These are phyloP conservation scores for Microctenopoma steveboyesi DNA, from an alignment of 2,797 vertebrate genomes.

Conservation along the genomic window DNA sequence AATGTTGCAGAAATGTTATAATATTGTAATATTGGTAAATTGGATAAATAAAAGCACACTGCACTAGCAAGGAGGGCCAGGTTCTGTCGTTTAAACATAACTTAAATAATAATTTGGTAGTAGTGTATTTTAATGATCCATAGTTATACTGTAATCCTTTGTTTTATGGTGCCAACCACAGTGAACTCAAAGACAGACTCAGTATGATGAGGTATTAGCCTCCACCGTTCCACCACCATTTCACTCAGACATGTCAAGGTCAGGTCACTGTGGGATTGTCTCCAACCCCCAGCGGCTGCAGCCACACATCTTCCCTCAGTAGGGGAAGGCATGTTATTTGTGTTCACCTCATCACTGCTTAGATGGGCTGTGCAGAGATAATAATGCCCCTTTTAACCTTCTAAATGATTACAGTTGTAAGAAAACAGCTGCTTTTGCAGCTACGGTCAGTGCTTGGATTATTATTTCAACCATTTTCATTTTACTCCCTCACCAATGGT, in stretches of 20 bases:
- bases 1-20: neutral
- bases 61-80: neutral
- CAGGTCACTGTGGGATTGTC: slow-evolving; percentile 79
- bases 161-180: slow-evolving; percentile 77
- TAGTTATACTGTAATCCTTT: slow-evolving; percentile 79
- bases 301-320: slow-evolving; percentile 68
- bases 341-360: slow-evolving; percentile 81
- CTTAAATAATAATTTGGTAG: slow-evolving; percentile 13
- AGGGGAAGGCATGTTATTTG: slow-evolving; percentile 76
- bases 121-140: slow-evolving; percentile 58
- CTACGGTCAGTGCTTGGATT: slow-evolving; percentile 10
- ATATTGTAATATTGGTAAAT: neutral
- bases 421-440: slow-evolving; percentile 59
- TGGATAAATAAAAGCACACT: neutral
- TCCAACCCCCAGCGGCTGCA: slow-evolving; percentile 60
- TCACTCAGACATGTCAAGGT: slow-evolving; percentile 84
- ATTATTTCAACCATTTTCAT: slow-evolving; percentile 34
- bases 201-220: slow-evolving; percentile 84
- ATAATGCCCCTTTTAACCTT: slow-evolving; percentile 77
- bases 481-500: slow-evolving; percentile 3
- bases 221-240: slow-evolving; percentile 73
- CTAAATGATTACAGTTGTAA: slow-evolving; percentile 75
- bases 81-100: slow-evolving; percentile 17
- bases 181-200: slow-evolving; percentile 81
- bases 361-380: slow-evolving; percentile 76